Conservation (phyloP, 1,140 invertebrate genomes). For the Arion vulgaris region DNA sequence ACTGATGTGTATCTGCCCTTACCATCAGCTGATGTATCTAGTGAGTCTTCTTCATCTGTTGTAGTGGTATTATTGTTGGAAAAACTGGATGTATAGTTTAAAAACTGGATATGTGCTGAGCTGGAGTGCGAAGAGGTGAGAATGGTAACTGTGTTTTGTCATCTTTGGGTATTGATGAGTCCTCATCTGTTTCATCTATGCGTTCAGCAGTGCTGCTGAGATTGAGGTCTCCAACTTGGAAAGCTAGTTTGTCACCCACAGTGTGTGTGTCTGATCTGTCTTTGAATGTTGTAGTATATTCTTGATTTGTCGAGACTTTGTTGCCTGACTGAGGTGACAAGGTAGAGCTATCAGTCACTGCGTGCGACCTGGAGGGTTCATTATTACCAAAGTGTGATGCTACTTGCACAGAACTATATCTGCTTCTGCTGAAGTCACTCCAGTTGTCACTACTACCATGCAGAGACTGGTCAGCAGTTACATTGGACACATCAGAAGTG, state of each 20-base stretch:
- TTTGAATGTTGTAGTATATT: no score
- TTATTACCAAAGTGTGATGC: no score
- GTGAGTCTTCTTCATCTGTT: neutral
- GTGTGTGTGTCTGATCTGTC: neutral
- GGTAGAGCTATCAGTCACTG: no score
- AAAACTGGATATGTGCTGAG: conserved; percentile 41
- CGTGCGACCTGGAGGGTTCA: no score
- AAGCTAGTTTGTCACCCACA: neutral
- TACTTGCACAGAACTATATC: no score
- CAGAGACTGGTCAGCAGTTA: neutral
- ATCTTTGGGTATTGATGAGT: neutral
- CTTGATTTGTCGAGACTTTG: no score
- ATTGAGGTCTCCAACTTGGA: neutral
- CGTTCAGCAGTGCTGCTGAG: neutral
- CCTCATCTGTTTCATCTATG: conserved; percentile 1
- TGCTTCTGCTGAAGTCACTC: neutral
- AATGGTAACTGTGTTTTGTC: conserved; percentile 21
- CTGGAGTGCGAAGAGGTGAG: conserved; percentile 37
- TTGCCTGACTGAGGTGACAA: no score
- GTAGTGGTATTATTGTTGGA: neutral
- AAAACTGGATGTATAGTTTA: conserved; percentile 31
- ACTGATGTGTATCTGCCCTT: neutral
- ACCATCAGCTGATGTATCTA: neutral
- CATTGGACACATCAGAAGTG: neutral
- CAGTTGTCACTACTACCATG: neutral